Conservation (phyloP, 2,113 vertebrate genomes). For the Petromus typicus region DNA sequence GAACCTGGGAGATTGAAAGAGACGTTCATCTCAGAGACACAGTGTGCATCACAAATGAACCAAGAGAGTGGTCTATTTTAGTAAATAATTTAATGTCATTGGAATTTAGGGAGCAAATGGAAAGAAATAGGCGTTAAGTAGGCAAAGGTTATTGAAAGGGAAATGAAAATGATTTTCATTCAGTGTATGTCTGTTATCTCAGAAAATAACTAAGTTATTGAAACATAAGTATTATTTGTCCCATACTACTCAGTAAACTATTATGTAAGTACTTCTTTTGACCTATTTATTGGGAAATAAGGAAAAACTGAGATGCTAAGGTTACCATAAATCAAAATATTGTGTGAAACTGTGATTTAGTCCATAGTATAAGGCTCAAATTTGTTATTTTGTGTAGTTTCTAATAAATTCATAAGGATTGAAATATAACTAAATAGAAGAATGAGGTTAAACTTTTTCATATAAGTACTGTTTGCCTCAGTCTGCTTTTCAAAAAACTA, state of each 20-base stretch:
- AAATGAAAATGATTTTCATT: constrained; percentile 42
- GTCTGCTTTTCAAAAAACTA: neutral
- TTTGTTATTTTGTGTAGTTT: constrained; percentile 38
- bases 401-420: neutral
- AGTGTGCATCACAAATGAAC: neutral
- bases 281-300: neutral
- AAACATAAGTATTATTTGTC: constrained; percentile 36
- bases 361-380: constrained; percentile 6
- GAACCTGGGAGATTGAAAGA: neutral
- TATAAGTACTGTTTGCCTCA: constrained; percentile 28
- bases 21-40: neutral
- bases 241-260: constrained; percentile 4
- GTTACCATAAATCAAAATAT: constrained; percentile 12
- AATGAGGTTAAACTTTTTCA: constrained; percentile 7
- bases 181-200: neutral
- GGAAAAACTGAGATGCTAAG: constrained; percentile 33
- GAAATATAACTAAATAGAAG: neutral
- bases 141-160: neutral
- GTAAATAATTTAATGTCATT: constrained; percentile 9
- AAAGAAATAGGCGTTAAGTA: constrained; percentile 51
- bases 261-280: constrained; percentile 6
- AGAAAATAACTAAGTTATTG: neutral
- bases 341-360: neutral
- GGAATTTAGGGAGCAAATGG: constrained; percentile 36
- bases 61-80: neutral